These are phyloP conservation scores for Callaeas wilsoni DNA, from an alignment of 2,113 vertebrate genomes.

Conservation along the genomic window DNA sequence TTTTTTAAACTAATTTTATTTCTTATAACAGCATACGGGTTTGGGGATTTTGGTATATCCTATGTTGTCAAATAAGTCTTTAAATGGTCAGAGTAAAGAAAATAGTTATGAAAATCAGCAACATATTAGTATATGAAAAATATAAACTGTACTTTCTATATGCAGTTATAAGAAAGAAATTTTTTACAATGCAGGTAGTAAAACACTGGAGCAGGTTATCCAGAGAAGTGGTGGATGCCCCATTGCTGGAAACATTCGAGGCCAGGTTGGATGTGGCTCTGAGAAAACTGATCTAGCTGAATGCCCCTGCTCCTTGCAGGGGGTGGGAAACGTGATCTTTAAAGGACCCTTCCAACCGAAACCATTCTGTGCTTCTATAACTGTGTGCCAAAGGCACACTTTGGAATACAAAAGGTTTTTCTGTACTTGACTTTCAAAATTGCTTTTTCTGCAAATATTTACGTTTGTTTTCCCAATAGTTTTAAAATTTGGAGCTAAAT, in stretches of 20 bases:
- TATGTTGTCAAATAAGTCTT: not conserved
- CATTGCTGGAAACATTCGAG: not conserved
- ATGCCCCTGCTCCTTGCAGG: not conserved
- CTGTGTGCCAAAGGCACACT: not conserved
- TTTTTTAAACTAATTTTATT: not conserved
- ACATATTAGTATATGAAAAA: not conserved
- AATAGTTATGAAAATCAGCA: not conserved
- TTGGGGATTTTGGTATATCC: not conserved
- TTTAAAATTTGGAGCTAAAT: not conserved
- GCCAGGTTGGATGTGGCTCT: not conserved
- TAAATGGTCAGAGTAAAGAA: not conserved
- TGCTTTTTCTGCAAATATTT: not conserved
- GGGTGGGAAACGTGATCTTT: not conserved
- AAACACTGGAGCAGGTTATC: not conserved
- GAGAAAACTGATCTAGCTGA: not conserved
- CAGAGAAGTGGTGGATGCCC: not conserved
- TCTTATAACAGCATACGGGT: not conserved
- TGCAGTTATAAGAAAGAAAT: not conserved
- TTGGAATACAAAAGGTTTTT: not conserved
- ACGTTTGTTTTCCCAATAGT: not conserved
- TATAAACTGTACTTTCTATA: not conserved
- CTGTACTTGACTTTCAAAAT: not conserved
- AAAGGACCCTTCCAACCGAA: not conserved
- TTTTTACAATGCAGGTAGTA: not conserved
- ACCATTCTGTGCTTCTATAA: not conserved